A percentile compares a stretch with the other conserved stretches of the same genome.
Evolutionary conservation across 2,797 vertebrate species (phyloP).

Genomic region (Pelodytes ibericus): DNA sequence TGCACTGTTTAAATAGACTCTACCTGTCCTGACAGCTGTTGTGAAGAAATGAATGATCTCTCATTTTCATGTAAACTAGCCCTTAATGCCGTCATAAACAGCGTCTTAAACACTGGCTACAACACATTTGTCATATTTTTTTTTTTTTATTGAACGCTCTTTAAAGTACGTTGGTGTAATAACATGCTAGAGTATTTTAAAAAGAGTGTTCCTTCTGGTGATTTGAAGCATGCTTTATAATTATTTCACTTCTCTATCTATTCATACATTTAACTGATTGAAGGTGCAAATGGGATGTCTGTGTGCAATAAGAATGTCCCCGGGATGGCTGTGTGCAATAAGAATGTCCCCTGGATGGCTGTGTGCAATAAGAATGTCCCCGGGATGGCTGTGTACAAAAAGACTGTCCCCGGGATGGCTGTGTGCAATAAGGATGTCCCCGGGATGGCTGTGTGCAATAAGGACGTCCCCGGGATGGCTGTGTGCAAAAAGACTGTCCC

Average conservation of each 20-base stretch:
- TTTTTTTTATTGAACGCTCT: constrained; percentile 20
- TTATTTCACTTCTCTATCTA: not conserved
- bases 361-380: no score
- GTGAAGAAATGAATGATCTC: constrained; percentile 59
- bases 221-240: not conserved
- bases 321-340: no score
- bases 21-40: constrained; percentile 67
- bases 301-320: no score
- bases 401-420: no score
- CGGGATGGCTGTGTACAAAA: no score
- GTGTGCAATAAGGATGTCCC: no score
- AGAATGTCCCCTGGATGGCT: no score
- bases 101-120: constrained; percentile 54
- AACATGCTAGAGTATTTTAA: not conserved
- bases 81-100: constrained; percentile 60
- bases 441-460: no score
- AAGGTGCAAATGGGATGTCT: no score
- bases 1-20: constrained; percentile 59
- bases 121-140: constrained; percentile 40
- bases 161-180: not conserved
- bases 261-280: not conserved
- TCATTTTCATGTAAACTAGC: constrained; percentile 64
- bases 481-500: no score
- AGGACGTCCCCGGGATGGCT: no score
- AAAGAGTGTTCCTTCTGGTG: not conserved